Base-by-base conservation (phyloP, 2,113 vertebrate species). In the Spermophilus dauricus region DNA sequence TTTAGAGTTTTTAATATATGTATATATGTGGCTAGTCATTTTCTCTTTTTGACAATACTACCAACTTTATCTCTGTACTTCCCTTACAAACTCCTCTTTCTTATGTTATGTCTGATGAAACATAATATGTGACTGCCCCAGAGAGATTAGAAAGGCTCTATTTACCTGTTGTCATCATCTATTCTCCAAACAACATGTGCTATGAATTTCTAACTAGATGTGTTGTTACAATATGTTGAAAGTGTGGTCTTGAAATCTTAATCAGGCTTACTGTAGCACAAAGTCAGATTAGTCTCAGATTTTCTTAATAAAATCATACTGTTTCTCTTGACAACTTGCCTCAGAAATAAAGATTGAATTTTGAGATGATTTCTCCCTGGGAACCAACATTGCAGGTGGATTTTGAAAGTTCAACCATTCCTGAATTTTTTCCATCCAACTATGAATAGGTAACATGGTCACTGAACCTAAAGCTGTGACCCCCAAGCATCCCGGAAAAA, bases 1-100 rank as follows among this genome's bases (percentile, higher is more conserved):
- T 34, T 7, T 56, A 32, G 32, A 67, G 61, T 76, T 70, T 82
- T 53, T 30, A 37, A 37, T 28, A 11, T 32, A 65, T 34, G 8
- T 13, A 17, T 18, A 30, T 22, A n/a, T 67, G 17, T 48, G 1
- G 8, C 14, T 22, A 67, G 48, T 2, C 20, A 0, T 48, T 45
- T 73, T 65, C 10, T 58, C 51, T 89, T 94, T 86, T 53, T n/a
- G n/a, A 76, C 2, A 83, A 28, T 12, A 80, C 4, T 88, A 84
- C 30, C 67, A n/a, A n/a, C 67, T 70, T 70, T 70, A 34, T 89
- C 30, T 90, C 5, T 45, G 8, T 53, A 34, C 37, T 86, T 85
- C 72, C 73, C 51, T 70, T 48, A 18, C 28, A 45, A 69, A 86
- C 32, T 94, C 94, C 45, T 67, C 70, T 90, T 96, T 42, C 56